Percentiles rank a stretch among this genome's conserved stretches.
These are phyloP conservation scores for Tachuris rubrigastra DNA, from an alignment of 2,113 vertebrate species.

Conservation along the genomic window DNA sequence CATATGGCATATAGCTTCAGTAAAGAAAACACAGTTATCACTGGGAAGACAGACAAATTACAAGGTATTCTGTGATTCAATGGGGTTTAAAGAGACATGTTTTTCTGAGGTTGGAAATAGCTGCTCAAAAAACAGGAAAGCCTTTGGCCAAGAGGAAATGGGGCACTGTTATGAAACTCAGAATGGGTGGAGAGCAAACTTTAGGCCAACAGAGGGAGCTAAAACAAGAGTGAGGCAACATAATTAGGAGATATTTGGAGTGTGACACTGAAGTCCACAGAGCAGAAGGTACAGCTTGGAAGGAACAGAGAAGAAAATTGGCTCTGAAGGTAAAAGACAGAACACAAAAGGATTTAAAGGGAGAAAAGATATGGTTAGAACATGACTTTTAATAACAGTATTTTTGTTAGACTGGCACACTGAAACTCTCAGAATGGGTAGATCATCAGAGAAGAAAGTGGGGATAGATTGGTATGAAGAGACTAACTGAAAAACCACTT, in stretches of 20 bases:
- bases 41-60: not conserved
- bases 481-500: not conserved
- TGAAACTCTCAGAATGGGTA: not conserved
- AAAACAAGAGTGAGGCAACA: not conserved
- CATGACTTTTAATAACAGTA: rapidly evolving
- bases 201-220: not conserved
- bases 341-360: not conserved
- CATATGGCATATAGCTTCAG: not conserved
- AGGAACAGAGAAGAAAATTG: not conserved
- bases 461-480: not conserved
- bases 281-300: not conserved
- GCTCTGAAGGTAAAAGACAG: not conserved
- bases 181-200: not conserved
- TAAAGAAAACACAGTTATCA: not conserved
- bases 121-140: not conserved
- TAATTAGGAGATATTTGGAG: not conserved
- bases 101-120: not conserved
- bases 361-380: not conserved
- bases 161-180: not conserved
- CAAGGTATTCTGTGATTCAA: not conserved
- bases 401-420: not conserved
- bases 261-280: not conserved
- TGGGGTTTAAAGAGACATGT: not conserved
- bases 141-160: not conserved
- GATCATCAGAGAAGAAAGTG: not conserved